These are phyloP conservation scores for Peromyscus eremicus DNA, from an alignment of 2,797 vertebrate species.

Conservation along the genomic window DNA sequence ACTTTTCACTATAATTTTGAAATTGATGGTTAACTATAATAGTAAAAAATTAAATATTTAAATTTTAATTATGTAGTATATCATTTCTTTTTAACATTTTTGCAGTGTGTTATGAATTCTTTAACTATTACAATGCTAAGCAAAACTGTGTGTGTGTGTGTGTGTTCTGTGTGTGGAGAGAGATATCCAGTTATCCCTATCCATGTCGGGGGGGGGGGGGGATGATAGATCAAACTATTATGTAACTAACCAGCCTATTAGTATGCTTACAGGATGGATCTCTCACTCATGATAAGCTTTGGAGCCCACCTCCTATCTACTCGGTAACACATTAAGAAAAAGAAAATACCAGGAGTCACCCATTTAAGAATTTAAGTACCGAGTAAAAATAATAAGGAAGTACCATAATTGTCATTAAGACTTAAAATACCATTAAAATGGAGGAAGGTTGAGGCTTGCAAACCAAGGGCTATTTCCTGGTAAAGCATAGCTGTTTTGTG, in stretches of 20 bases:
- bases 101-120: background rate
- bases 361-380: background rate
- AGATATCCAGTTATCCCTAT: background rate
- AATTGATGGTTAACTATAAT: conserved; percentile 3
- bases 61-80: background rate
- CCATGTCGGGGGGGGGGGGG: background rate
- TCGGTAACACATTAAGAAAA: background rate
- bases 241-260: background rate
- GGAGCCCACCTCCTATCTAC: background rate
- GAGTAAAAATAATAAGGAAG: background rate
- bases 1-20: background rate
- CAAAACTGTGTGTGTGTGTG: background rate
- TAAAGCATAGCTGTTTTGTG: background rate
- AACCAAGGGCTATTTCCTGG: background rate
- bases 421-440: background rate
- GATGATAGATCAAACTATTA: background rate
- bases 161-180: too few relatives aligned
- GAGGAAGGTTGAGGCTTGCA: background rate
- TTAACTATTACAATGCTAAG: background rate
- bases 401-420: background rate
- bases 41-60: background rate
- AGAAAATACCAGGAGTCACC: background rate
- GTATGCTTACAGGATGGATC: background rate
- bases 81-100: conserved; percentile 10
- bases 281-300: background rate